Base-by-base conservation (phyloP, 2,113 vertebrate species). In the Gallinago media region DNA sequence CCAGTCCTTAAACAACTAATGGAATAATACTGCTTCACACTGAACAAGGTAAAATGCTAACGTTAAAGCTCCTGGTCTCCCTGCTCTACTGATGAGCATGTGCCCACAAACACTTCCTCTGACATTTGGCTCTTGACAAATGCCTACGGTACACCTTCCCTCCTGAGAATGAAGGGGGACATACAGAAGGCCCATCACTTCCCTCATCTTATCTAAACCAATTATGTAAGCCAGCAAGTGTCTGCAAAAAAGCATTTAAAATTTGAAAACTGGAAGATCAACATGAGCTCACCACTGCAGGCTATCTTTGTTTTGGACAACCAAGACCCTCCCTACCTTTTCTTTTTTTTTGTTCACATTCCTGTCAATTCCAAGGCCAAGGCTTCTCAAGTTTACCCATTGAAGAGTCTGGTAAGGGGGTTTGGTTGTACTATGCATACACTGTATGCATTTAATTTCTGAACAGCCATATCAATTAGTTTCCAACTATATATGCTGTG, bases 401-500 rank as follows among this genome's bases (percentile, higher is more conserved):
- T 59, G 1, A 5, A 88, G 46, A 91, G 14, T 4, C 25, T 68
- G 11, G 4, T 42, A 59, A 47, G 12, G 3, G 9, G 7, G 4
- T 10, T 74, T 11, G 4, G 16, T 54, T 80, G 19, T 82, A 71
- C 9, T 46, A n/a, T 38, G 38, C 38, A 38, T 38, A 65, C 2
- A 47, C 8, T 44, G 8, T 44, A 76, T 0, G 0, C 27, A 65
- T 27, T 44, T 40, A 2, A 83, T 36, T 86, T 83, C n/a, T 47
- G 22, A 94, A 66, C n/a, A 73, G 40, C 38, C 21, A 12, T n/a
- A 63, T 32, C 15, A 4, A 27, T 40, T 55, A 18, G 15, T 42
- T 92, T 91, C 21, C 75, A 91, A 31, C 18, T 42, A 46, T 13
- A 46, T 12, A 42, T 16, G 5, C 23, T 74, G 22, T 7, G 13